Conservation (phyloP, 2,888 invertebrate genomes). For the Drosophila kambysellisi region DNA sequence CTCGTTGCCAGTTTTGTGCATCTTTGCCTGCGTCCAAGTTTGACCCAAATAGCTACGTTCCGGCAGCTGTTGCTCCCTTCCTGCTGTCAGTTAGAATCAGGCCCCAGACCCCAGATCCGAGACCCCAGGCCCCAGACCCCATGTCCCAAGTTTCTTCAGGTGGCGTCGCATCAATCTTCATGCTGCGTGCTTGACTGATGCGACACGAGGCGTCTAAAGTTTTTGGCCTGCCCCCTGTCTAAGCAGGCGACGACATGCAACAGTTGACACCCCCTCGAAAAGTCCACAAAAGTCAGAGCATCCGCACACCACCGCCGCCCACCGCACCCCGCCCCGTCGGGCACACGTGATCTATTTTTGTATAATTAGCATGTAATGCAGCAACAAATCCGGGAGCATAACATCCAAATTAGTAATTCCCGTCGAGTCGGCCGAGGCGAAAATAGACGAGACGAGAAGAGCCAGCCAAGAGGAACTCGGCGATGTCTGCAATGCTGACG, state of each 20-base stretch:
- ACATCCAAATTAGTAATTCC: constrained; percentile 68
- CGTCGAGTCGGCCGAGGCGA: constrained; percentile 34
- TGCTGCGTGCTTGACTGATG: constrained; percentile 57
- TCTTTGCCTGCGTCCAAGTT: constrained; percentile 37
- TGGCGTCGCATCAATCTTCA: constrained; percentile 75
- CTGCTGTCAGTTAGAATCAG: constrained; percentile 34
- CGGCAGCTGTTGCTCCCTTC: constrained; percentile 58
- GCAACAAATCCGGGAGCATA: constrained; percentile 69
- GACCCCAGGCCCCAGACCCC: background rate
- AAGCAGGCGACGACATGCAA: constrained; percentile 68
- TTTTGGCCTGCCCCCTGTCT: constrained; percentile 30
- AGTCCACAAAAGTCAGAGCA: background rate
- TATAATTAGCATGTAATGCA: constrained; percentile 65
- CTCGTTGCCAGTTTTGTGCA: constrained; percentile 41
- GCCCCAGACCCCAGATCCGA: too few relatives aligned
- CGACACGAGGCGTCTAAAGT: constrained; percentile 62
- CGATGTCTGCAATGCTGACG: constrained; percentile 55
- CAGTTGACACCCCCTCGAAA: constrained; percentile 55
- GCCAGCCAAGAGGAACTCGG: constrained; percentile 45
- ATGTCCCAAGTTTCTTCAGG: constrained; percentile 54
- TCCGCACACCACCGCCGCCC: background rate
- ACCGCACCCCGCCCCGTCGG: constrained; percentile 12
- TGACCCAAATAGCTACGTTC: constrained; percentile 55
- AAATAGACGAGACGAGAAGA: constrained; percentile 54
- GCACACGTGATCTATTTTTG: constrained; percentile 66